Evolutionary conservation across 2,888 invertebrate genomes (phyloP), one percentile per base, ranked within the genome.

Genomic region (Parnassius orleans): DNA sequence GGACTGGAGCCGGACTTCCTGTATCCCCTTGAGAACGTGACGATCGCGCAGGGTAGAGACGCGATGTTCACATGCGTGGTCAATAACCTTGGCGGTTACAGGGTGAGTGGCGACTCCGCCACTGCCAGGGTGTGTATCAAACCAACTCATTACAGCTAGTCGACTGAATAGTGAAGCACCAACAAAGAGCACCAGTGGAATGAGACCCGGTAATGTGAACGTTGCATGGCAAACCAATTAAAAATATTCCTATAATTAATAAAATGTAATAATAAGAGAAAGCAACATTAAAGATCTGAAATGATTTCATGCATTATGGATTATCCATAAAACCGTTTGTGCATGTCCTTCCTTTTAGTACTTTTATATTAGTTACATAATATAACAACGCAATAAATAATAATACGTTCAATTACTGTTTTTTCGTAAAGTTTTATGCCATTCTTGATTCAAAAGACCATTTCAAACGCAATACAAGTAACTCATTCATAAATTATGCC

Each of bases 91-190:
- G 95, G 95, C 79, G 94, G 94, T 93, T 94, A 95, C 93, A 95
- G 96, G 96, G 97, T 97, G 96, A 97, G 96, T 96, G 95, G 95
- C 93, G 95, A 95, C 93, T 93, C 94, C 93, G 93, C 95, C 93
- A 94, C 94, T 86, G 95, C 95, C 93, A 95, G 95, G 95, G 95
- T 95, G 95, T 95, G 95, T 95, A 95, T 95, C 93, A 80, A 86
- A 84, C 83, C 75, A 77, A 87, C 83, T 83, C 83, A 76, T 78
- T 87, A 86, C 90, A 88, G 86, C 83, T 88, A 86, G 77, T 77
- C 70, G 71, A 69, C 67, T 72, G 66, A 79, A 78, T 89, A 90
- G 90, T 83, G 85, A 85, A 86, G 90, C 90, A 90, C 88, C 75
- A 76, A 82, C 83, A 83, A 79, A 73, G 70, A 78, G 86, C 87